A percentile compares a stretch with the other conserved stretches of the same genome.
Evolutionary conservation across 37 sponge, comb jelly and placozoan genomes (phyloP).

Genomic region (Spongia lamella): DNA sequence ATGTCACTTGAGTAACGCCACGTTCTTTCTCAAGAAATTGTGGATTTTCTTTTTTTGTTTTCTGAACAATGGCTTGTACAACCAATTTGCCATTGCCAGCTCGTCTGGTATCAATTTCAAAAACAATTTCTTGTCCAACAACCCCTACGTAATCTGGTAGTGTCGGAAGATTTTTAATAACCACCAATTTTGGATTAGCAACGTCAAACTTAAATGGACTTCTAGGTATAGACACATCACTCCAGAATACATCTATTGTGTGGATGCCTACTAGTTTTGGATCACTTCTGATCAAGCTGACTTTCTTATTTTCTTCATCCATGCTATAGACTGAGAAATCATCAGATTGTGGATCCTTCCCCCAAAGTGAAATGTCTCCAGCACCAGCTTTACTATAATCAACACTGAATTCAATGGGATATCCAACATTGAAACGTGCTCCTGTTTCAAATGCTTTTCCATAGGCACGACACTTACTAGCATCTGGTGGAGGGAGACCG

Average conservation of each 20-base stretch:
- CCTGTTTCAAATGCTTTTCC: conserved; percentile 25
- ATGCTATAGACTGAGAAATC: conserved; percentile 8
- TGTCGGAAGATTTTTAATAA: conserved; percentile 17
- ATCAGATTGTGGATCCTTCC: conserved; percentile 5
- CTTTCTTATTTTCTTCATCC: background rate
- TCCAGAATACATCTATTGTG: conserved; percentile 29
- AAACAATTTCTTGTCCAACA: conserved; percentile 6
- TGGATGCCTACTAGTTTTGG: conserved; percentile 7
- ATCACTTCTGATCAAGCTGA: background rate
- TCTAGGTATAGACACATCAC: conserved; percentile 28
- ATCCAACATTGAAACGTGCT: conserved; percentile 29
- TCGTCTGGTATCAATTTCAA: conserved; percentile 18
- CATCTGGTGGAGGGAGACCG: conserved; percentile 36
- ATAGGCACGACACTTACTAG: conserved; percentile 44
- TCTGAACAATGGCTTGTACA: background rate
- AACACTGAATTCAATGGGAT: conserved; percentile 49
- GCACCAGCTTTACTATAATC: conserved; percentile 37
- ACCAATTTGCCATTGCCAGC: conserved; percentile 29
- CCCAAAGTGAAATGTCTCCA: conserved; percentile 24
- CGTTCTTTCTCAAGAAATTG: conserved; percentile 7
- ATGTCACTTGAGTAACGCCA: background rate
- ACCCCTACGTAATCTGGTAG: conserved; percentile 17
- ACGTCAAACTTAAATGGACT: conserved; percentile 38
- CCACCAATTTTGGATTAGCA: conserved; percentile 21
- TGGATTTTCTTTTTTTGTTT: conserved; percentile 10